Conservation (phyloP, 64 coral and sea anemone genomes). For the Porites australiensis region DNA sequence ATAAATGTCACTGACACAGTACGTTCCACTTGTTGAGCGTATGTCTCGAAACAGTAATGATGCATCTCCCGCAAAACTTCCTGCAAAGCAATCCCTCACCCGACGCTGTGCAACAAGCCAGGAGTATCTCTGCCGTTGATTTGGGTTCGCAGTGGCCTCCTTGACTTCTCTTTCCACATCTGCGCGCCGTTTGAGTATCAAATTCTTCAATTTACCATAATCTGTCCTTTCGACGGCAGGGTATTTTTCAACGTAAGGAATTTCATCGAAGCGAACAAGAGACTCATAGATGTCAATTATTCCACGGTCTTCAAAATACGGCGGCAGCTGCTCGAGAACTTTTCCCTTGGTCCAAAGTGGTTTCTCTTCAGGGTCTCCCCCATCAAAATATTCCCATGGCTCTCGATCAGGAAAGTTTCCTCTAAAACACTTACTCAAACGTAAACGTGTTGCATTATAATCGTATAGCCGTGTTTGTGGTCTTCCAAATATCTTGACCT, state of each 20-base stretch:
- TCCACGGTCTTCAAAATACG: no score
- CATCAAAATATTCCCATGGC: no score
- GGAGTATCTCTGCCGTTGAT: background rate
- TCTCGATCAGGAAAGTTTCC: no score
- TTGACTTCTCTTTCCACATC: background rate
- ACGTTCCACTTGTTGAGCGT: background rate
- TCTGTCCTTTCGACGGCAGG: background rate
- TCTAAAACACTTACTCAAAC: no score
- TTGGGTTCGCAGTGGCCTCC: background rate
- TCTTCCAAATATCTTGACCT: background rate
- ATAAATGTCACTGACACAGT: background rate
- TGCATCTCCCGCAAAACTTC: background rate
- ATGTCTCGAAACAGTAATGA: background rate
- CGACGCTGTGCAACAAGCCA: conserved; percentile 16
- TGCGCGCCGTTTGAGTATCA: background rate
- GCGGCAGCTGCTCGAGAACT: no score
- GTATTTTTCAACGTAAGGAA: conserved; percentile 4
- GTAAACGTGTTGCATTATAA: no score
- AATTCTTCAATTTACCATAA: background rate
- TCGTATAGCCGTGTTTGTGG: background rate
- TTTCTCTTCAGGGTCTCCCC: no score
- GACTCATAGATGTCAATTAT: background rate
- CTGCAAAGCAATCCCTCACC: conserved; percentile 16
- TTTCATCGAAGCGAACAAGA: background rate
- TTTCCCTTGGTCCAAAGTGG: no score